A percentile compares a stretch with the other conserved stretches of the same genome.
These are phyloP conservation scores for Embiotoca jacksoni DNA, from an alignment of 2,113 vertebrate genomes.

Conservation along the genomic window DNA sequence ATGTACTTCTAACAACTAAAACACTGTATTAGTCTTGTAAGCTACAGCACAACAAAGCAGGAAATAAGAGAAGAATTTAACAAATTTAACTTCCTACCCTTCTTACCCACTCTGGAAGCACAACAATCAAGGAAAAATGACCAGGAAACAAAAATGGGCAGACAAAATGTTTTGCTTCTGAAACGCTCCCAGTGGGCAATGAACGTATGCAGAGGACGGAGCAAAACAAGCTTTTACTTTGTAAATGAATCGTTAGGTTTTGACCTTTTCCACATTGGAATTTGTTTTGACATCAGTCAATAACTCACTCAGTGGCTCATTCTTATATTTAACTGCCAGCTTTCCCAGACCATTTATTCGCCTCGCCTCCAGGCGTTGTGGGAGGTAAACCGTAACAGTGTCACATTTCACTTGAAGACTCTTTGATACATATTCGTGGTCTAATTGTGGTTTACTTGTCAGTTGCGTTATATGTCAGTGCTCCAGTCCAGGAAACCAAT, in stretches of 20 bases:
- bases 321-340: slow-evolving; percentile 45
- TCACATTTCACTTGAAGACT: slow-evolving; percentile 73
- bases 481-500: slow-evolving; percentile 29
- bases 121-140: too few species aligned
- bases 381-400: slow-evolving; percentile 57
- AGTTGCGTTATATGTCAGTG: slow-evolving; percentile 58
- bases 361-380: slow-evolving; percentile 59
- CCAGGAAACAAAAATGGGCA: too few species aligned
- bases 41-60: too few species aligned
- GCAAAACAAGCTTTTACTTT: slow-evolving; percentile 8
- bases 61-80: too few species aligned
- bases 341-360: slow-evolving; percentile 67
- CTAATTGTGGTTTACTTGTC: slow-evolving; percentile 72
- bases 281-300: not conserved
- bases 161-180: too few species aligned
- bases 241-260: not conserved
- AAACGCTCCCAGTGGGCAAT: too few species aligned
- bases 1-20: too few species aligned
- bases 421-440: slow-evolving; percentile 70
- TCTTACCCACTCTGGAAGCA: too few species aligned
- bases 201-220: too few species aligned
- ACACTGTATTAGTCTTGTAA: too few species aligned
- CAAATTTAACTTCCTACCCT: too few species aligned
- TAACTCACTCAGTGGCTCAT: slow-evolving; percentile 5
- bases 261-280: not conserved